Conservation (phyloP, 1,140 invertebrate species). For the Drosophila pseudoobscura region DNA sequence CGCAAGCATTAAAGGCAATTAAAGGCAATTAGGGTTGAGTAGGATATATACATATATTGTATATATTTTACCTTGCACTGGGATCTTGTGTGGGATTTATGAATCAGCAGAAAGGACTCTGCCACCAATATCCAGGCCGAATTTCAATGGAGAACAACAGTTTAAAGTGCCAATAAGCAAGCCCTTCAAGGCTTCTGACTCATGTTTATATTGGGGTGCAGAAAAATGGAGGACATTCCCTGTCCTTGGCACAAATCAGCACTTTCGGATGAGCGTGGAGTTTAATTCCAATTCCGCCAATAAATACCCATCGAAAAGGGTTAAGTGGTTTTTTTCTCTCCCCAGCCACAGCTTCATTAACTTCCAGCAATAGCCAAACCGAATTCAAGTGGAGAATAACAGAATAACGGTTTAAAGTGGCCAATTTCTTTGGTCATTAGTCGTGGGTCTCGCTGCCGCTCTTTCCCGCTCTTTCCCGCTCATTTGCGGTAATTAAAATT, state of each 20-base stretch:
- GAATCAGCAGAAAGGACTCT: neutral
- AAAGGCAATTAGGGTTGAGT: slow-evolving; percentile 59
- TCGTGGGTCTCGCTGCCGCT: neutral
- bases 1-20: slow-evolving; percentile 61
- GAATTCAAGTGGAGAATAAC: slow-evolving; percentile 24
- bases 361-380: no score
- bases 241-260: no score
- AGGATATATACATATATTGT: neutral
- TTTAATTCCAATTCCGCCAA: no score
- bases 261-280: no score
- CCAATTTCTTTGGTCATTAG: slow-evolving; percentile 52
- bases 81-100: neutral
- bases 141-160: no score
- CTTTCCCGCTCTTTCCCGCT: slow-evolving; percentile 15
- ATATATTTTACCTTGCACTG: neutral
- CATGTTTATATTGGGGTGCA: no score
- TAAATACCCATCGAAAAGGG: no score
- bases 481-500: slow-evolving; percentile 81
- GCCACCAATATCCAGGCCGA: no score
- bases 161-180: no score
- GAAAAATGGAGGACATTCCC: no score
- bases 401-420: slow-evolving; percentile 43
- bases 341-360: slow-evolving; percentile 9
- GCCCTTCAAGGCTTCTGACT: no score
- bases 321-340: neutral